Evolutionary conservation across 2,797 vertebrate genomes (phyloP), one percentile per base, ranked within the genome.

Genomic region (Sebastolobus altivelis): DNA sequence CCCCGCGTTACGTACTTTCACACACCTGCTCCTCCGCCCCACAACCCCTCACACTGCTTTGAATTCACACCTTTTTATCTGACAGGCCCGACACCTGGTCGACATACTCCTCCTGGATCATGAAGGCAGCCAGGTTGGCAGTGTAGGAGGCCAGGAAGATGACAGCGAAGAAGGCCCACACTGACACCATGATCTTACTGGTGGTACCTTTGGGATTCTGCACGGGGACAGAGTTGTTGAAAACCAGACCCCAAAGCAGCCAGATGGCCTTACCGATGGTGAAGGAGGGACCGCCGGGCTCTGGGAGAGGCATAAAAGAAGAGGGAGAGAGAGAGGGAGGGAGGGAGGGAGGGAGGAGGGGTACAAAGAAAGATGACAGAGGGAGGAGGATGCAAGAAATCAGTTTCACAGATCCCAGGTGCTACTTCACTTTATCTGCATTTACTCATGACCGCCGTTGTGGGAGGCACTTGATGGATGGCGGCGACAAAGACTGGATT

Each of bases 91-190:
- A 97, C 93, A 99, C 98, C 95, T 99, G 98, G 96, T 99, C 98
- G 86, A 99, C 98, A 0, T 99, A 99, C 86, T 99, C 98, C 91
- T 99, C 98, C 93, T 99, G 98, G 95, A 99, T 99, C 98, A 99
- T 99, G 95, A 99, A 99, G 94, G 98, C 98, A 86, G 98, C 98
- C 95, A 99, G 95, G 94, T 99, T 99, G 96, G 98, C 98, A 95
- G 98, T 99, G 95, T 99, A 99, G 96, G 98, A 99, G 94, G 98
- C 98, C 94, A 99, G 95, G 94, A 99, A 99, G 95, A 99, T 99
- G 96, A 99, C 98, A 93, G 98, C 98, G 49, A 99, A 99, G 95
- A 99, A 99, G 96, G 98, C 98, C 98, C 98, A 99, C 89, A 99
- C 98, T 0, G 98, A 99, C 91, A 99, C 98, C 98, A 99, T 99